Base-by-base conservation (phyloP, 2,888 invertebrate species). In the Leucophenga montana region DNA sequence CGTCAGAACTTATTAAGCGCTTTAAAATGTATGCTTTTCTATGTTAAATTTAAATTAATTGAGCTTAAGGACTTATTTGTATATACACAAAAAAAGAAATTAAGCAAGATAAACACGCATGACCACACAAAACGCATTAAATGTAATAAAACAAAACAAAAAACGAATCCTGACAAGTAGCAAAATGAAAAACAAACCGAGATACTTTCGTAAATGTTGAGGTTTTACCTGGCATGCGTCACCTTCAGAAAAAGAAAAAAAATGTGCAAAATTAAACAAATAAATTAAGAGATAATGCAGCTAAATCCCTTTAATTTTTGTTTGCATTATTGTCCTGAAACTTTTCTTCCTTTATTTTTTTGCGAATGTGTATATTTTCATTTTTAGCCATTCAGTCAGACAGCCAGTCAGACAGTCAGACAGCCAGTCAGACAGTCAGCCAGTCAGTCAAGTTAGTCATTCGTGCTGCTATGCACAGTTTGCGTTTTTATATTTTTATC, bases 251-350 rank as follows among this genome's bases (percentile, higher is more conserved):
- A 33, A 33, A 33, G 33, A 33, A 33, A 33, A 33, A 62, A 62
- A 62, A 2, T 4, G 62, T 48, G 48, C 13, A 46, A 64, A 64
- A 64, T 64, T 64, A 64, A 64, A 64, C 62, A 64, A 64, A 85
- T 85, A 85, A 85, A 83, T 85, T 84, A 84, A 85, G 83, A 84
- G 78, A 82, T 82, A 83, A 85, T 80, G 78, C 77, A 78, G 76
- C 75, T 77, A 83, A 86, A 85, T 83, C 82, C 80, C 77, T 85
- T 86, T 84, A 85, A 85, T 86, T 48, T 64, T 48, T 64, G 62
- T 64, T 64, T 46, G 48, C 48, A 64, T 64, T 22, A 64, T 64
- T 64, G 48, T 48, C 46, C 4, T 64, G 62, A 33, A 64, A 64
- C 62, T 64, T 64, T 48, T 64, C 11, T 46, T 20, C 22, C 5